Conservation (phyloP, 2,797 vertebrate genomes). For the Alca torda region DNA sequence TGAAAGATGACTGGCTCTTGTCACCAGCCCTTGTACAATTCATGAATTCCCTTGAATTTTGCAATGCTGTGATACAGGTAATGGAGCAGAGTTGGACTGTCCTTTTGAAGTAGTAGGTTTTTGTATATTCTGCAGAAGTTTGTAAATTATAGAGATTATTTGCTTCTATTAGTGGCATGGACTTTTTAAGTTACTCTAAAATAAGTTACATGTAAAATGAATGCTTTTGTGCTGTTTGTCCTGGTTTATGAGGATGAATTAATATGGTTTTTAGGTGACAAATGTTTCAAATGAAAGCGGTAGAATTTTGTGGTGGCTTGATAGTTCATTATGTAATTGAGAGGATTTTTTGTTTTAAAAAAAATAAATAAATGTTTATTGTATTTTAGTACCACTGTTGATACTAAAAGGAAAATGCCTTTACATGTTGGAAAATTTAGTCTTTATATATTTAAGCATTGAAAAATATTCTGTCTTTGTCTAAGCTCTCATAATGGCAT, state of each 20-base stretch:
- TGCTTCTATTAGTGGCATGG: neutral
- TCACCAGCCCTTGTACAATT: constrained; percentile 93
- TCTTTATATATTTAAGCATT: constrained; percentile 37
- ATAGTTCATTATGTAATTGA: neutral
- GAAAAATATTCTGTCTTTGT: constrained; percentile 29
- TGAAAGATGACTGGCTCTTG: constrained; percentile 91
- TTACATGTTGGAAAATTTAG: constrained; percentile 18
- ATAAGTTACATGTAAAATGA: neutral
- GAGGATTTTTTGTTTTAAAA: constrained; percentile 13
- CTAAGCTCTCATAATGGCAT: constrained; percentile 12
- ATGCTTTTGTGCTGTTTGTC: neutral
- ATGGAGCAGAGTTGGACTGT: neutral
- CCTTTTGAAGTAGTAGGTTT: neutral
- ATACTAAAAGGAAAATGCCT: constrained; percentile 57
- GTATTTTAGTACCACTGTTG: constrained; percentile 37
- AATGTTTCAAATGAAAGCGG: neutral
- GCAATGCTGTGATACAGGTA: constrained; percentile 98
- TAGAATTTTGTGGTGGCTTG: neutral
- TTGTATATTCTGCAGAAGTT: neutral
- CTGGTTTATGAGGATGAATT: neutral
- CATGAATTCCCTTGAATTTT: constrained; percentile 97
- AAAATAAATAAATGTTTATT: neutral
- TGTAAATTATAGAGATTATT: neutral
- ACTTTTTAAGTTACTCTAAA: neutral
- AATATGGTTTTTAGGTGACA: neutral